These are phyloP conservation scores for Premnoplex brunnescens DNA, from an alignment of 2,797 vertebrate genomes.

Conservation along the genomic window DNA sequence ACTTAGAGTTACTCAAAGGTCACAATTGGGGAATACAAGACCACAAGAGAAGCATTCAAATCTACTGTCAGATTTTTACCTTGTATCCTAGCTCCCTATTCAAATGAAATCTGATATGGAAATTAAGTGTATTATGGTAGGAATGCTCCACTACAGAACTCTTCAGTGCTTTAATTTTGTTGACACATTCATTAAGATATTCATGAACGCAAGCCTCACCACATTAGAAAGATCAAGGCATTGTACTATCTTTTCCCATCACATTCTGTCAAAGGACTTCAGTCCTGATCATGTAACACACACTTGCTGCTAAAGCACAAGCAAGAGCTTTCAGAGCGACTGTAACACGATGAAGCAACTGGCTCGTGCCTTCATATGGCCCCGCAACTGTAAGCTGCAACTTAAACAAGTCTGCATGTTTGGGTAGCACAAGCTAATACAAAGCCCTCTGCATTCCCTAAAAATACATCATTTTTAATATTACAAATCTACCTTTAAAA, in stretches of 20 bases:
- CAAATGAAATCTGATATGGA: conserved; percentile 56
- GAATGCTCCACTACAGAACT: conserved; percentile 49
- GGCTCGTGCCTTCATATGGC: background rate
- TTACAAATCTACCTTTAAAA: conserved; percentile 33
- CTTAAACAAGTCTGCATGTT: background rate
- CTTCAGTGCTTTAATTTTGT: conserved; percentile 62
- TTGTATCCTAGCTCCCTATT: conserved; percentile 43
- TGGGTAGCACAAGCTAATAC: background rate
- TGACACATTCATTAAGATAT: conserved; percentile 62
- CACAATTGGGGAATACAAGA: background rate
- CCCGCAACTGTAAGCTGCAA: accelerated
- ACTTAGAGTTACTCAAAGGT: conserved; percentile 1
- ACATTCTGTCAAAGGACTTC: conserved; percentile 3
- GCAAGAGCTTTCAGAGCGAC: background rate
- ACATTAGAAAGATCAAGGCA: conserved; percentile 49
- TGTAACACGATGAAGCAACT: background rate
- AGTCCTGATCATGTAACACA: background rate
- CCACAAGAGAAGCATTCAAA: conserved; percentile 1
- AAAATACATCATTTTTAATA: background rate
- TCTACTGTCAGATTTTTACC: conserved; percentile 46
- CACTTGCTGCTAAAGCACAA: background rate
- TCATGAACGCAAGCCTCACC: conserved; percentile 43
- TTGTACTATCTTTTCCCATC: conserved; percentile 27
- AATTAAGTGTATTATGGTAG: conserved; percentile 48
- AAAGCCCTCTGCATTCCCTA: background rate